Conservation (phyloP, 2,888 invertebrate species). For the Hyalella azteca region DNA sequence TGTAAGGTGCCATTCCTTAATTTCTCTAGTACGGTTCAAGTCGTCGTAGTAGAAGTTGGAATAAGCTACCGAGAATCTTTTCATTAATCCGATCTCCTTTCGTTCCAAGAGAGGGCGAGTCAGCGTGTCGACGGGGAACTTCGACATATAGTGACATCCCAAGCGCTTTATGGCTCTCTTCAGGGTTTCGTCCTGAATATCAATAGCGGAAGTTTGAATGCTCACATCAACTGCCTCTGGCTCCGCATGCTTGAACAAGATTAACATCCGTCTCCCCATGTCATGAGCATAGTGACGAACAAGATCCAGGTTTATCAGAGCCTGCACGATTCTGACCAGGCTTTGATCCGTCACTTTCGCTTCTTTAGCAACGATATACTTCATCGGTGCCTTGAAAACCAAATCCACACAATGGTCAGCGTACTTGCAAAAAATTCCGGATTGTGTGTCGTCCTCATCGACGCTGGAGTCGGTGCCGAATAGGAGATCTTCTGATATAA, state of each 20-base stretch:
- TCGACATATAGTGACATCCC: background rate
- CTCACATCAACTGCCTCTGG: background rate
- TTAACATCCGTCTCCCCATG: background rate
- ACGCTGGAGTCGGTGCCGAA: background rate
- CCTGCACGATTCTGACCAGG: background rate
- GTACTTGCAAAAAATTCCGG: background rate
- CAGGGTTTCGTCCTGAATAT: background rate
- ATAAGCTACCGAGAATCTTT: background rate
- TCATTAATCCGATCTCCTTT: background rate
- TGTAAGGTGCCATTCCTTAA: background rate
- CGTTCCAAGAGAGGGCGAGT: background rate
- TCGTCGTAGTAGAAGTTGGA: background rate
- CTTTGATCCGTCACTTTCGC: too few relatives aligned
- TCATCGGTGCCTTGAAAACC: background rate
- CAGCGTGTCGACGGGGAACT: background rate
- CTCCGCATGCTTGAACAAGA: background rate
- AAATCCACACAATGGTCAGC: background rate
- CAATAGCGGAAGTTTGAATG: background rate
- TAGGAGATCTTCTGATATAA: background rate
- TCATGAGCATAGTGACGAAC: background rate
- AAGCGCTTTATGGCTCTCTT: background rate
- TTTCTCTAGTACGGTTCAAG: background rate
- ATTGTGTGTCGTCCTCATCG: background rate
- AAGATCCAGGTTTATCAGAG: background rate
- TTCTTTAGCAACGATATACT: background rate